Percentiles rank a stretch among this genome's conserved stretches.
These are phyloP conservation scores for Nyleta sp. DNA, from an alignment of 2,888 invertebrate species.

Conservation along the genomic window DNA sequence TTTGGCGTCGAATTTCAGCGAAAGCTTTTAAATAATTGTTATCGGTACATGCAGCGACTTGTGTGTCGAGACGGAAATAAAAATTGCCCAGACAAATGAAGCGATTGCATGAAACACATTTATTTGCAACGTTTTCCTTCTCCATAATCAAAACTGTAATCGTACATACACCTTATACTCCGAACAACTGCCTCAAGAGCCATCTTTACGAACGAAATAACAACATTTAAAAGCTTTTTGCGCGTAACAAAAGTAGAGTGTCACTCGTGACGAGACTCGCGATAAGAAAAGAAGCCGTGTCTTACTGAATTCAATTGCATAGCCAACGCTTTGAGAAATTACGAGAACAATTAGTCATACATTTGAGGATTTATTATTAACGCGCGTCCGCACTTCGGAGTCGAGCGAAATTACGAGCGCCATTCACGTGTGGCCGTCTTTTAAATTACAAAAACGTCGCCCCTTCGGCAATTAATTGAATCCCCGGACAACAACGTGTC, in stretches of 20 bases:
- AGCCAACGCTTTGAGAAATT: slow-evolving; percentile 23
- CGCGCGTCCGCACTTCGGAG: slow-evolving; percentile 28
- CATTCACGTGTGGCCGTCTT: slow-evolving; percentile 32
- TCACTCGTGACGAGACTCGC: neutral
- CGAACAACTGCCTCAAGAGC: too few relatives aligned
- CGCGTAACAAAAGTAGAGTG: neutral
- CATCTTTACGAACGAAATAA: neutral
- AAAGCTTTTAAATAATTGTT: too few relatives aligned
- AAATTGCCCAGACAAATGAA: too few relatives aligned
- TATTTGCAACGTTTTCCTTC: too few relatives aligned
- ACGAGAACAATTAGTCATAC: slow-evolving; percentile 42
- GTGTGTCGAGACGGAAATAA: too few relatives aligned
- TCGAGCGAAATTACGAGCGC: slow-evolving; percentile 39
- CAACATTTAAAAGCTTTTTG: neutral
- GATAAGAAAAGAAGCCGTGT: slow-evolving; percentile 1
- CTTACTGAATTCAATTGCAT: neutral
- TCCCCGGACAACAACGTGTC: slow-evolving; percentile 28
- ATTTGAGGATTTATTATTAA: slow-evolving; percentile 41
- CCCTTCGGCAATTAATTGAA: slow-evolving; percentile 24
- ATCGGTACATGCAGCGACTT: too few relatives aligned
- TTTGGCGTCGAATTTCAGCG: too few relatives aligned
- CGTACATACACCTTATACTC: neutral
- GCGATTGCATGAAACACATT: too few relatives aligned
- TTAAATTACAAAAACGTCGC: slow-evolving; percentile 46
- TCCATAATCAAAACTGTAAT: neutral